Base-by-base conservation (phyloP, 2,888 invertebrate species). In the Clivina fossor region DNA sequence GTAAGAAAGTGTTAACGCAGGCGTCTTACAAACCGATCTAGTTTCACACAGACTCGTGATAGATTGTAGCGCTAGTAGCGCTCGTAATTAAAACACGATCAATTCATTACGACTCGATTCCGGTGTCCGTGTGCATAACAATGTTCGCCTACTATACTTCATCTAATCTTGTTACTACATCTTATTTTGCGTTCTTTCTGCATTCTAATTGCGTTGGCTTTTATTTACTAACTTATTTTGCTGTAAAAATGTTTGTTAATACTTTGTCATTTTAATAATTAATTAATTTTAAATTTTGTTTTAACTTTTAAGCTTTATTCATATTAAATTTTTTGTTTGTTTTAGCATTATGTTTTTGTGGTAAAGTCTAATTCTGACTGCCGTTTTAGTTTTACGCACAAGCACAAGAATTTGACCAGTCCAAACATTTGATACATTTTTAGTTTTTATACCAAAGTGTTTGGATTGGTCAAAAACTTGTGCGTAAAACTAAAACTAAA, bases 81-180 rank as follows among this genome's bases (percentile, higher is more conserved):
- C 26, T 33, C 24, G 43, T 53, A 53, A 53, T 53, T 53, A 53
- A 53, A 53, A 53, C 43, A 53, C 43, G 43, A 53, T 53, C 53
- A 53, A 53, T 53, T 53, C 43, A 53, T 53, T 53, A 53, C 44
- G 32, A 53, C 49, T 30, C 49, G 49, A 49, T 38, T 49, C 49
- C 38, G 16, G 19, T 49, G 49, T 49, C 49, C 49, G 33, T 44
- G 53, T 33, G 16, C 33, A 20, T 43, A 51, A 51, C 43, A 51
- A 51, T 43, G 43, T 51, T 41, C 43, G 33, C 28, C 44, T n/a
- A n/a, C n/a, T n/a, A n/a, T n/a, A 15, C 44, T n/a, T 33, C 13
- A 19, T 26, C 15, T 44, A 53, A 53, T 53, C 53, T 53, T 44
- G 35, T 53, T 53, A 53, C 4, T 20, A 26, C 38, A 38, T 38